A percentile compares a stretch with the other conserved stretches of the same genome.
These are phyloP conservation scores for Zaprionus ornatus DNA, from an alignment of 1,140 invertebrate genomes.

Conservation along the genomic window DNA sequence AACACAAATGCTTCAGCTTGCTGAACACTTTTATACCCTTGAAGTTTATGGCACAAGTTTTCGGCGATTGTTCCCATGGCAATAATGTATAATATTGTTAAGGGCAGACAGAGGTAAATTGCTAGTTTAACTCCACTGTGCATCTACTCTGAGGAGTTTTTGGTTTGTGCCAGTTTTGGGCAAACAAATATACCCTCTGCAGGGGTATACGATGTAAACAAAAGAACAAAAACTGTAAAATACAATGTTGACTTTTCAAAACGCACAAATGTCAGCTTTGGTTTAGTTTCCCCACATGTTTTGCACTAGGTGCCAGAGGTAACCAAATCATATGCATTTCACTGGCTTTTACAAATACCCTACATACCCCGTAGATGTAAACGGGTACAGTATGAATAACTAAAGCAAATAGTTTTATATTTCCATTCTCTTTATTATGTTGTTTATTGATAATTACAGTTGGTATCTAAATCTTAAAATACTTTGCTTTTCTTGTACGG, in stretches of 20 bases:
- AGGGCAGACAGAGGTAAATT: not conserved
- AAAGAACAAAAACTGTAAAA: constrained; percentile 9
- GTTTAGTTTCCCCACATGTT: constrained; percentile 37
- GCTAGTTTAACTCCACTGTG: not conserved
- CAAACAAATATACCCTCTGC: not conserved
- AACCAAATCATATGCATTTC: constrained; percentile 27
- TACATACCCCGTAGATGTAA: not conserved
- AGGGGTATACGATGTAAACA: not conserved
- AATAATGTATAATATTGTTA: not conserved
- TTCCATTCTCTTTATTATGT: not conserved
- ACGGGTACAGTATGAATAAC: not conserved
- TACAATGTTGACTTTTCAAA: constrained; percentile 52
- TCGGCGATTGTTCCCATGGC: not conserved
- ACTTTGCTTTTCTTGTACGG: not conserved
- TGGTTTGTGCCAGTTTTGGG: not conserved
- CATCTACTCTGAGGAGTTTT: not conserved
- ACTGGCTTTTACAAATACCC: not conserved
- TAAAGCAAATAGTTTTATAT: no score
- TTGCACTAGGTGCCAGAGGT: constrained; percentile 10
- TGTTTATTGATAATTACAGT: not conserved
- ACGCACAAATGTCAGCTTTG: constrained; percentile 52
- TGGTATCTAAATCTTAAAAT: not conserved
- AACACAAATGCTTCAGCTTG: not conserved
- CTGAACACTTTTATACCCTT: not conserved
- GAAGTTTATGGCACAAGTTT: not conserved